Evolutionary conservation across 2,113 vertebrate genomes (phyloP), one percentile per base, ranked within the genome.

Genomic region (Climacteris rufus): DNA sequence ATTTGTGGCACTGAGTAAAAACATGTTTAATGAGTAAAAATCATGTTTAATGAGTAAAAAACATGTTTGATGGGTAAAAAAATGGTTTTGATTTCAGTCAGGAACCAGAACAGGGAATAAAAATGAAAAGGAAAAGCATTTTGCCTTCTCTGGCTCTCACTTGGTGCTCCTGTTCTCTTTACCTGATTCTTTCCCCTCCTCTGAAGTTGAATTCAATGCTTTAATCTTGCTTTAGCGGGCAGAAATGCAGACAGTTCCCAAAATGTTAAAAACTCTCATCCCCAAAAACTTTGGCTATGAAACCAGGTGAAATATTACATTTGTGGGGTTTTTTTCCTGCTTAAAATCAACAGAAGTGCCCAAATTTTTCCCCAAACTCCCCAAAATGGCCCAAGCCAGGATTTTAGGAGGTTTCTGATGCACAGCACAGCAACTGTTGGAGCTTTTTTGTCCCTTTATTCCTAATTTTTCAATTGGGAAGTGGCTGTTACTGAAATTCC

Each of bases 21-120:
- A 14, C 2, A 3, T 1, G 0, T 47, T 72, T 37, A n/a, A 11
- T 78, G 75, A 7, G 25, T 25, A 2, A n/a, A n/a, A n/a, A n/a
- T n/a, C 2, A 3, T 1, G 0, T 47, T 72, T 37, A n/a, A 11
- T 24, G 63, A 68, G 15, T 35, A 14, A 74, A 89, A 80, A 14
- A n/a, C 2, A 3, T 1, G 0, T 47, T 72, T 37, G 33, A 11
- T 70, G 64, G 11, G 31, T 50, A 42, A 39, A 37, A 27, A 37
- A 37, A 24, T 7, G 37, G n/a, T n/a, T 31, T 76, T n/a, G 42
- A 2, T 75, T 68, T 35, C 6, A 83, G 49, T 77, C 49, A 63
- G 72, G 76, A 75, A 6, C 3, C 31, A 42, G 31, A 56, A 66
- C 35, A 71, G 28, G 13, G 63, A 60, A 35, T 30, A 54, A 30